Conservation (phyloP, 2,888 invertebrate genomes). For the Tetheella fluctuosa region DNA sequence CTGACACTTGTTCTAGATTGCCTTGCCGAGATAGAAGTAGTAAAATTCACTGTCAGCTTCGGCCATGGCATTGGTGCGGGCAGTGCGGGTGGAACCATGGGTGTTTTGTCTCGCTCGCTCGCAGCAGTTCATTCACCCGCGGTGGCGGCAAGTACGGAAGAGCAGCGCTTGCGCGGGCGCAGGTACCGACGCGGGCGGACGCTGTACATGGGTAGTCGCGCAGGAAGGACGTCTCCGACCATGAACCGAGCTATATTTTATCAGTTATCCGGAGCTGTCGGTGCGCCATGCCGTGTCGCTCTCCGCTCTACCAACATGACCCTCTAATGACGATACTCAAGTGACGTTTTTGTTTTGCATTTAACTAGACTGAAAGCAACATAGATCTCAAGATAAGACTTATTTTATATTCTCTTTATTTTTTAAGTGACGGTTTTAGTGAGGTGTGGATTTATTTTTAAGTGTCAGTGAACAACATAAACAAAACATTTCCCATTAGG, state of each 20-base stretch:
- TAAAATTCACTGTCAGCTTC: constrained; percentile 66
- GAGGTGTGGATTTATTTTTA: constrained; percentile 74
- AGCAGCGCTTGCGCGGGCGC: constrained; percentile 42
- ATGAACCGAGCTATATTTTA: constrained; percentile 79
- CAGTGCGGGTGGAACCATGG: constrained; percentile 35
- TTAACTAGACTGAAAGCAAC: constrained; percentile 81
- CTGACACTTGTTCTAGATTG: constrained; percentile 70
- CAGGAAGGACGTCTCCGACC: constrained; percentile 80
- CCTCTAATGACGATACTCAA: constrained; percentile 62
- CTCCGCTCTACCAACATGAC: constrained; percentile 64
- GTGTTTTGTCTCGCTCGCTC: constrained; percentile 63
- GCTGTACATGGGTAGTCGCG: constrained; percentile 65
- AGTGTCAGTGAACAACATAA: constrained; percentile 69
- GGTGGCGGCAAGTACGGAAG: constrained; percentile 71
- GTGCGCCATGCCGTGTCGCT: constrained; percentile 71
- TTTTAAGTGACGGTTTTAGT: constrained; percentile 75
- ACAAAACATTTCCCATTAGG: constrained; percentile 61
- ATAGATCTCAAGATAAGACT: constrained; percentile 83
- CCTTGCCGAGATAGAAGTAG: constrained; percentile 64
- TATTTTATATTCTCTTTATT: constrained; percentile 63
- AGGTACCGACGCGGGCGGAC: constrained; percentile 62
- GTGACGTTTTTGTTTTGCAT: constrained; percentile 69
- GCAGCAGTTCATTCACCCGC: constrained; percentile 80
- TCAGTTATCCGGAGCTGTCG: constrained; percentile 80
- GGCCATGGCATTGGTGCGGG: constrained; percentile 76